A percentile compares a stretch with the other conserved stretches of the same genome.
phyloP scores from a whole-genome alignment of 2,888 invertebrate species.

The Heliconius erato region DNA sequence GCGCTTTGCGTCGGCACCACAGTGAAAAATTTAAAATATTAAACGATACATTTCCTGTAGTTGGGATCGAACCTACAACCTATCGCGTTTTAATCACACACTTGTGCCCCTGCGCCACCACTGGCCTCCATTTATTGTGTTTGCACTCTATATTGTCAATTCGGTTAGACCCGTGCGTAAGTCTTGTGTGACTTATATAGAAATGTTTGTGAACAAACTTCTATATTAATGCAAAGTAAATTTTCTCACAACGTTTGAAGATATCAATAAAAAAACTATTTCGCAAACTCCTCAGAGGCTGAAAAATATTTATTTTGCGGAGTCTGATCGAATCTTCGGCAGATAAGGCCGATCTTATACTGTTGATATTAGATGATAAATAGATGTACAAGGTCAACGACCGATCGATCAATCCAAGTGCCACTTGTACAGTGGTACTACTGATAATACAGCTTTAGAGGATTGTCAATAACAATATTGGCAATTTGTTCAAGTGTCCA shows the following conservation, averaged over 20 bases:
- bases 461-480: background rate
- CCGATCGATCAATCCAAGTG: background rate
- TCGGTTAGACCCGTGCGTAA: conserved; percentile 46
- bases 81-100: no score
- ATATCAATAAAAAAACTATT: conserved; percentile 78
- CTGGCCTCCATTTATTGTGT: conserved; percentile 25
- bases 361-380: conserved; percentile 4
- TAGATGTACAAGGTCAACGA: background rate
- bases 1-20: no score
- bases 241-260: conserved; percentile 65
- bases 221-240: conserved; percentile 82
- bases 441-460: background rate
- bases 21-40: no score
- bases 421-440: background rate
- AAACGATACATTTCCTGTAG: background rate
- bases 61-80: background rate
- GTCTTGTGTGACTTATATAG: conserved; percentile 58
- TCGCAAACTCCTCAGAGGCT: conserved; percentile 63
- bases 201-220: conserved; percentile 79
- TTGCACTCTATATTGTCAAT: conserved; percentile 36
- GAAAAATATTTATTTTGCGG: conserved; percentile 70
- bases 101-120: no score
- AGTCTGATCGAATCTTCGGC: conserved; percentile 50
- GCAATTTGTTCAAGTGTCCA: background rate
- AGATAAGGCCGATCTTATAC: conserved; percentile 11